Percentiles rank a stretch among this genome's conserved stretches.
These are phyloP conservation scores for Abramis brama DNA, from an alignment of 2,113 vertebrate genomes.

Conservation along the genomic window DNA sequence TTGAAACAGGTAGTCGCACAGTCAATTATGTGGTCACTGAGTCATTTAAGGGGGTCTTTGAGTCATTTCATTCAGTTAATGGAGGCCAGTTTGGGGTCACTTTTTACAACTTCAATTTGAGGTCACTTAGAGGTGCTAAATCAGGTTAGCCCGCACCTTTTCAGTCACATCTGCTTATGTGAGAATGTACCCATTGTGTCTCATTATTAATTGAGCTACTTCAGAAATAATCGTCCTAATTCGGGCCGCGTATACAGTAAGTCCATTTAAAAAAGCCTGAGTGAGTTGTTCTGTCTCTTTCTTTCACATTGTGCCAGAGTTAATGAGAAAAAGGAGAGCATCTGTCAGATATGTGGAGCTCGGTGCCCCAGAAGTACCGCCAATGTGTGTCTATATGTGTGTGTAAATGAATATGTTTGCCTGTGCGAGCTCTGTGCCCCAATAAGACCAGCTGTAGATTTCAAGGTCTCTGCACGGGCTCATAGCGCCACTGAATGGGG, in stretches of 20 bases:
- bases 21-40: too few species aligned
- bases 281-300: not conserved
- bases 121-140: slow-evolving; percentile 8
- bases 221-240: slow-evolving; percentile 35
- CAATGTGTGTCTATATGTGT: slow-evolving; percentile 36
- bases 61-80: not conserved
- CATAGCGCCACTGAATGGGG: not conserved
- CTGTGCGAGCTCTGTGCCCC: not conserved
- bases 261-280: slow-evolving; percentile 8
- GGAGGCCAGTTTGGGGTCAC: not conserved
- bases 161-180: slow-evolving; percentile 10
- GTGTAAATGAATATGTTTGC: slow-evolving; percentile 32
- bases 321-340: slow-evolving; percentile 43
- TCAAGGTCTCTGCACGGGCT: slow-evolving; percentile 20
- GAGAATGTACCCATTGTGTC: slow-evolving; percentile 34
- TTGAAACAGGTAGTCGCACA: not conserved
- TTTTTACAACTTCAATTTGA: not conserved
- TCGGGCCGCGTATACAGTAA: not conserved
- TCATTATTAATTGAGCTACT: slow-evolving; percentile 45
- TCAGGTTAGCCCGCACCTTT: not conserved
- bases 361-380: slow-evolving; percentile 19
- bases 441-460: slow-evolving; percentile 18
- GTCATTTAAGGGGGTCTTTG: not conserved
- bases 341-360: slow-evolving; percentile 26
- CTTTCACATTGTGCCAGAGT: slow-evolving; percentile 16